Percentiles rank a stretch among this genome's conserved stretches.
Conservation (phyloP, 2,113 vertebrate species). For the Stigmatopora nigra region DNA sequence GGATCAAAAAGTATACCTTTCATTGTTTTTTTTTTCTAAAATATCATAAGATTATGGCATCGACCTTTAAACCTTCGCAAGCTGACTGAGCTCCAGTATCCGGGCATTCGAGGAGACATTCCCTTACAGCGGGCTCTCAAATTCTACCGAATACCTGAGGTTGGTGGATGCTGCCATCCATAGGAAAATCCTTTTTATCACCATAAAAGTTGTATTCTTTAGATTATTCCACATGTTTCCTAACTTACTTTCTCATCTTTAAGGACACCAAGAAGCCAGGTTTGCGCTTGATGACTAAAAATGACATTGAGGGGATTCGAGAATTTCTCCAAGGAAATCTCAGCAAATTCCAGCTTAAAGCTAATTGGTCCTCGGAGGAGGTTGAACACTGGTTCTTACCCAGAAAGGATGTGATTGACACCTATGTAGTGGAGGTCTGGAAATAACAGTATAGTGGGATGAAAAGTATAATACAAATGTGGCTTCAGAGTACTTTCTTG, state of each 20-base stretch:
- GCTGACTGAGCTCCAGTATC: constrained; percentile 85
- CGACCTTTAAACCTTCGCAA: constrained; percentile 88
- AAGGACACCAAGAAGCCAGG: constrained; percentile 79
- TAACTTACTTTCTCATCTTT: neutral
- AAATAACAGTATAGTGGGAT: neutral
- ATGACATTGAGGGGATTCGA: constrained; percentile 72
- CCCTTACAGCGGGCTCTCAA: constrained; percentile 88
- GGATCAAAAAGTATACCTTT: no score
- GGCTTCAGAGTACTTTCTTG: neutral
- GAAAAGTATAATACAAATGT: neutral
- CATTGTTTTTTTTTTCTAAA: neutral
- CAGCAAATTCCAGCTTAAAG: constrained; percentile 78
- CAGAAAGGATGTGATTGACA: constrained; percentile 85
- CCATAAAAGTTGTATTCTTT: neutral
- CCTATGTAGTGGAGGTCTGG: constrained; percentile 87
- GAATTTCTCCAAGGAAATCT: constrained; percentile 74
- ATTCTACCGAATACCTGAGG: constrained; percentile 86
- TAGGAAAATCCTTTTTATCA: neutral
- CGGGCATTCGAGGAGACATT: constrained; percentile 81
- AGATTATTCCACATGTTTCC: neutral
- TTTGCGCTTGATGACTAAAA: constrained; percentile 78
- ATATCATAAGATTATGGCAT: constrained; percentile 79
- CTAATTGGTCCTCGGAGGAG: constrained; percentile 76
- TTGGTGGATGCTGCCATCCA: constrained; percentile 61
- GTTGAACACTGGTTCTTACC: constrained; percentile 89